These are phyloP conservation scores for Erynnis tages DNA, from an alignment of 2,888 invertebrate species.

Conservation along the genomic window DNA sequence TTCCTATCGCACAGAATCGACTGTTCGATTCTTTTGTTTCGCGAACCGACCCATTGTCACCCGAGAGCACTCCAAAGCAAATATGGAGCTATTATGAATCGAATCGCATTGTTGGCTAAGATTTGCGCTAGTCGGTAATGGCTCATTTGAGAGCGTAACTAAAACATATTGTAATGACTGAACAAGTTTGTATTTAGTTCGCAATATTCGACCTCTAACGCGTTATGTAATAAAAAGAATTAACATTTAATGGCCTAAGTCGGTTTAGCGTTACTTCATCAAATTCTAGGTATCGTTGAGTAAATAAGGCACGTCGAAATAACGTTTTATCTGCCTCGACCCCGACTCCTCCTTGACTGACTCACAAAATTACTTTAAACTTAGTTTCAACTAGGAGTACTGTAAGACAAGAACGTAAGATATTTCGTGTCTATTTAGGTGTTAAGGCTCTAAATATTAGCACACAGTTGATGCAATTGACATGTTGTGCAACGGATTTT, in stretches of 20 bases:
- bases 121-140: constrained; percentile 37
- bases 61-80: constrained; percentile 32
- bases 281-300: constrained; percentile 24
- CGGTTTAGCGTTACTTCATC: constrained; percentile 33
- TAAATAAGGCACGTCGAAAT: constrained; percentile 26
- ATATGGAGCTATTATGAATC: constrained; percentile 33
- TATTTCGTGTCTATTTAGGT: constrained; percentile 17
- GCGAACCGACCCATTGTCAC: constrained; percentile 50
- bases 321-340: constrained; percentile 11
- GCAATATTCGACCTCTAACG: constrained; percentile 51
- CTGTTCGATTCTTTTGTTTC: constrained; percentile 67
- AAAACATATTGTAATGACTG: constrained; percentile 44
- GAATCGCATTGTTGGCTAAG: constrained; percentile 36
- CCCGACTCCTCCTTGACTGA: not conserved
- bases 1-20: constrained; percentile 66
- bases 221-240: constrained; percentile 62
- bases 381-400: constrained; percentile 7
- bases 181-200: constrained; percentile 56
- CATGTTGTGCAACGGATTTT: constrained; percentile 35
- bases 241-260: constrained; percentile 53
- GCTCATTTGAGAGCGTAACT: constrained; percentile 37
- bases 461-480: constrained; percentile 36
- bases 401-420: constrained; percentile 3
- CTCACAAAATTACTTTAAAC: constrained; percentile 1
- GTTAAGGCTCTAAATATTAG: constrained; percentile 29